Base-by-base conservation (phyloP, 2,888 invertebrate species). In the Pyrochroa serraticornis region DNA sequence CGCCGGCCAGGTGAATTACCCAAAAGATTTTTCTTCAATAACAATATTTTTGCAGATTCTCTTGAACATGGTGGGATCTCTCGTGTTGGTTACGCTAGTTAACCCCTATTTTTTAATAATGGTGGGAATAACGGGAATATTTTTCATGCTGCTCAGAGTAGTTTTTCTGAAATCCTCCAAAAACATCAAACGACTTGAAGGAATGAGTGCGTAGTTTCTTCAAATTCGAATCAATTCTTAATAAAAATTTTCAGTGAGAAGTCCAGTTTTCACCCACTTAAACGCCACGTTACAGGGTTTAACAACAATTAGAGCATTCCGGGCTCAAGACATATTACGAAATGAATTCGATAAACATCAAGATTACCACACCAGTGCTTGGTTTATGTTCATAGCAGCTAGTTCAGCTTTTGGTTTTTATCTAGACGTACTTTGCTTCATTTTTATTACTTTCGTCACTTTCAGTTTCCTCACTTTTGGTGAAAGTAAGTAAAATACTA, bases 211-310 rank as follows among this genome's bases (percentile, higher is more conserved):
- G 85, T 78, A 10, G 14, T 22, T 31, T 43, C 31, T 13, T 13
- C 7, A 12, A 2, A 3, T 39, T 13, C 12, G 13, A 13, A 13
- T 39, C n/a, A 22, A 22, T 22, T 22, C 22, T 55, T 47, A 50
- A 69, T 41, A n/a, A n/a, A n/a, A n/a, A n/a, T 45, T 63, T 75
- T 48, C 80, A 93, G 93, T 91, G 66, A 85, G 92, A 52, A 92
- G 92, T 71, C 94, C 94, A 0, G 89, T 94, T 0, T 93, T 92
- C 75, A 86, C 90, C 0, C 93, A 93, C 75, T 80, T 94, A 34
- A 91, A 88, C 71, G 88, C 92, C 6, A 88, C 91, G 0, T 81
- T 95, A 2, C 85, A 89, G 65, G 94, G 94, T 0, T 77, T 94
- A 13, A 86, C 90, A 0, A 92, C 93, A 0, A 90, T 95, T 41